Conservation (phyloP, 2,797 vertebrate species). For the Acanthiza pusilla region DNA sequence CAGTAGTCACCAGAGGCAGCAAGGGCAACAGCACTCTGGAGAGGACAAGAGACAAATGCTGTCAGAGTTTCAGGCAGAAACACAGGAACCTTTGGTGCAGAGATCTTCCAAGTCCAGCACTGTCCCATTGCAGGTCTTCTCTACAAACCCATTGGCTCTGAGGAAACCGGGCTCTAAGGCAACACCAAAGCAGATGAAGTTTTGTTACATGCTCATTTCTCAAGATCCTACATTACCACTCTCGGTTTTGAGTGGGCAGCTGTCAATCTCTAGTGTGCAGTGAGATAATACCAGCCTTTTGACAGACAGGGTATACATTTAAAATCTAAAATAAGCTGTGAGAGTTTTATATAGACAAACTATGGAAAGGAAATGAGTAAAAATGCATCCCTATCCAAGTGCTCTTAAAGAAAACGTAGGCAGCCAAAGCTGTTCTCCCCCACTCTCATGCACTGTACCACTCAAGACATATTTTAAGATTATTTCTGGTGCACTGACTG, state of each 20-base stretch:
- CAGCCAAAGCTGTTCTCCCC: neutral
- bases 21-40: neutral
- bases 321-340: conserved; percentile 1
- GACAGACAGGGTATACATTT: conserved; percentile 50
- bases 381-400: neutral
- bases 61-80: neutral
- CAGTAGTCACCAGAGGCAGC: neutral
- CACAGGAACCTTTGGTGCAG: neutral
- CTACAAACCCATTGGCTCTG: neutral
- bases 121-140: neutral
- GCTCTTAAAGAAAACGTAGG: neutral
- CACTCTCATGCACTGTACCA: neutral
- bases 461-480: conserved; percentile 20
- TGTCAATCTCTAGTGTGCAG: conserved; percentile 9
- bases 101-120: neutral
- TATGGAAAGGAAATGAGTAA: conserved; percentile 41
- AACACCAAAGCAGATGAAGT: neutral
- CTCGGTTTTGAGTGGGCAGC: conserved; percentile 37
- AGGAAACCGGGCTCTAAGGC: neutral
- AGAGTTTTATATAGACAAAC: conserved; percentile 46
- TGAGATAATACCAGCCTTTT: conserved; percentile 41
- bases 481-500: conserved; percentile 4
- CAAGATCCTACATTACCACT: neutral
- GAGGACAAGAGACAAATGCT: neutral
- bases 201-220: neutral